Evolutionary conservation across 2,797 vertebrate species (phyloP).

Genomic region (Serranus cabrilla): DNA sequence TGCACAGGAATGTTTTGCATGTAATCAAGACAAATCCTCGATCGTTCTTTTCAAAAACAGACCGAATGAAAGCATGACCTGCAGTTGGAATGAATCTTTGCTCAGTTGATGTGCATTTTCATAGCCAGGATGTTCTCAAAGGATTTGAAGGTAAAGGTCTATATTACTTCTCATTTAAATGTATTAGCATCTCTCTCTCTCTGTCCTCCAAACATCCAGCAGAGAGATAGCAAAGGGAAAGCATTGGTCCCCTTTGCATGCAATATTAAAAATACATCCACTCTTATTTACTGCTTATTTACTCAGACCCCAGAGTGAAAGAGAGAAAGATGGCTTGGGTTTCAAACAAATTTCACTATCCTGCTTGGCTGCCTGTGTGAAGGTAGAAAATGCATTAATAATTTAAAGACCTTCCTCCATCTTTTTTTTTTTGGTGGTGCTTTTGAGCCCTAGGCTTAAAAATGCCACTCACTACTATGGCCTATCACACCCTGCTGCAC

Average conservation of each 20-base stretch:
- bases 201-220: conserved; percentile 50
- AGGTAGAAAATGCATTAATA: conserved; percentile 72
- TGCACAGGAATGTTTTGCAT: conserved; percentile 1
- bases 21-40: conserved; percentile 3
- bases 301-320: conserved; percentile 42
- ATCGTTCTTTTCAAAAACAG: conserved; percentile 23
- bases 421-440: conserved; percentile 38
- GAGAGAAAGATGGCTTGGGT: conserved; percentile 36
- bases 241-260: conserved; percentile 44
- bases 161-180: conserved; percentile 60
- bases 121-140: conserved; percentile 38
- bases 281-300: conserved; percentile 58
- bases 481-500: conserved; percentile 39
- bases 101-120: conserved; percentile 32
- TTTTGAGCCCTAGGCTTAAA: conserved; percentile 53
- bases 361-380: conserved; percentile 53
- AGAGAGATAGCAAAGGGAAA: conserved; percentile 44
- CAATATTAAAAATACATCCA: conserved; percentile 60
- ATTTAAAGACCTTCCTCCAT: conserved; percentile 61
- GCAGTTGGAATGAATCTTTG: conserved; percentile 32
- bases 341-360: conserved; percentile 58
- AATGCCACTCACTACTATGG: conserved; percentile 40
- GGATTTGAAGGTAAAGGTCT: conserved; percentile 44
- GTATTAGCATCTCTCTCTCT: conserved; percentile 64
- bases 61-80: conserved; percentile 30